Evolutionary conservation across 1,140 invertebrate genomes (phyloP), one percentile per base, ranked within the genome.

Genomic region (Zophobas morio): DNA sequence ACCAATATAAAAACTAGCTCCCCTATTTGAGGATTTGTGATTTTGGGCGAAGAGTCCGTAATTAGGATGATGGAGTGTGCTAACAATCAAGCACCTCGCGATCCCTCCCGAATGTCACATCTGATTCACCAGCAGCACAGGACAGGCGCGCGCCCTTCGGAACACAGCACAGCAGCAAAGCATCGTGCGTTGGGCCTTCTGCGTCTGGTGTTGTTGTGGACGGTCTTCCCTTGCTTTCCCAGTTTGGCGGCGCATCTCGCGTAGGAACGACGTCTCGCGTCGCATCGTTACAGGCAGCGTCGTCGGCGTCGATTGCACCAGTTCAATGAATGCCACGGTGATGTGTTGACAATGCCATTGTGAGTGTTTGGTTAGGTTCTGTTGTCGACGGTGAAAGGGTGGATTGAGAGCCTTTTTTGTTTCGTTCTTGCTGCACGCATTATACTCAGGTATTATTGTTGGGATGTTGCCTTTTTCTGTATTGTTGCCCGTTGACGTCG

Each of bases 281-380:
- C 42, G 51, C 49, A 35, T 70, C 66, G 66, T 1, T 1, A 40
- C 70, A 40, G 1, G 51, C 70, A 73, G 49, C 71, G 49, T 73
- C 63, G 63, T 70, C 49, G 71, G 66, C 66, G 66, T 71, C 66
- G 66, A 57, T 70, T 70, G 71, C 71, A 70, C 37, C 63, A 54
- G 49, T 73, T 73, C 71, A 37, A 73, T 73, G 71, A 73, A 73
- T 73, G 54, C 36, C 49, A 73, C 54, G 71, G 74, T 75, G 74
- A 63, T 75, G 56, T 75, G 74, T 75, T 75, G 74, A 75, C 74
- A 75, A 66, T 75, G 60, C 60, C 60, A 53, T 75, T 60, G 60
- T 60, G 56, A 66, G 74, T 75, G 56, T 75, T 63, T 60, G 74
- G 74, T 75, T 54, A 37, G 74, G 53, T 54, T 74, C 66, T 63